Conservation (phyloP, 2,797 vertebrate species). For the Acrossocheilus fasciatus region DNA sequence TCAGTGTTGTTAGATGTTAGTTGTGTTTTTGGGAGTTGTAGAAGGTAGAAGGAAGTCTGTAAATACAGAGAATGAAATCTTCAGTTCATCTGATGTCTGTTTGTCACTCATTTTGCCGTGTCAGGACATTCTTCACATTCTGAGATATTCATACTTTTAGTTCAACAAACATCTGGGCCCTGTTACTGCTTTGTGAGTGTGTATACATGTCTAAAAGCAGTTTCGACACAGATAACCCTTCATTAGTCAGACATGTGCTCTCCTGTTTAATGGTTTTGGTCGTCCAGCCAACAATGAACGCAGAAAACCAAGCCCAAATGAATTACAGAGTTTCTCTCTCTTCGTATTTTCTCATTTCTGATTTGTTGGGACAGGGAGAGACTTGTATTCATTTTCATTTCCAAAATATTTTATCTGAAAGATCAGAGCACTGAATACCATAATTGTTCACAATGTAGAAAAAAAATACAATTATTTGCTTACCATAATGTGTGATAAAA, state of each 20-base stretch:
- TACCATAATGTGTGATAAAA: neutral
- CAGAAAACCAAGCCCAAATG: constrained; percentile 45
- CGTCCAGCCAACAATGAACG: constrained; percentile 49
- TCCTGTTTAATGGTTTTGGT: constrained; percentile 61
- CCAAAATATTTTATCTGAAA: neutral
- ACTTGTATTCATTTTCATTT: constrained; percentile 31
- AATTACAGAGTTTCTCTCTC: constrained; percentile 15
- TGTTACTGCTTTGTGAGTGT: constrained; percentile 39
- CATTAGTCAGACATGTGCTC: constrained; percentile 62
- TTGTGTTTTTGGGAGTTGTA: neutral
- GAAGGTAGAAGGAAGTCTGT: neutral
- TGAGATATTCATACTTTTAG: constrained; percentile 45
- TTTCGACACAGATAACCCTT: constrained; percentile 61
- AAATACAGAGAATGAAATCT: neutral
- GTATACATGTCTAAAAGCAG: constrained; percentile 59
- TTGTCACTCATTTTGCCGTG: constrained; percentile 36
- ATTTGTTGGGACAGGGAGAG: constrained; percentile 34
- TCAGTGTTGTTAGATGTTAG: neutral
- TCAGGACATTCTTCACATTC: constrained; percentile 53
- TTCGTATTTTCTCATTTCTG: constrained; percentile 13
- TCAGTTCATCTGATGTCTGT: constrained; percentile 7
- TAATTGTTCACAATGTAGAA: neutral
- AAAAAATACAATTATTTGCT: neutral
- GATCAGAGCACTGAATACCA: neutral
- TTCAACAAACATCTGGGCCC: constrained; percentile 55